Evolutionary conservation across 2,797 vertebrate genomes (phyloP).

Genomic region (Steatocranus sp.): DNA sequence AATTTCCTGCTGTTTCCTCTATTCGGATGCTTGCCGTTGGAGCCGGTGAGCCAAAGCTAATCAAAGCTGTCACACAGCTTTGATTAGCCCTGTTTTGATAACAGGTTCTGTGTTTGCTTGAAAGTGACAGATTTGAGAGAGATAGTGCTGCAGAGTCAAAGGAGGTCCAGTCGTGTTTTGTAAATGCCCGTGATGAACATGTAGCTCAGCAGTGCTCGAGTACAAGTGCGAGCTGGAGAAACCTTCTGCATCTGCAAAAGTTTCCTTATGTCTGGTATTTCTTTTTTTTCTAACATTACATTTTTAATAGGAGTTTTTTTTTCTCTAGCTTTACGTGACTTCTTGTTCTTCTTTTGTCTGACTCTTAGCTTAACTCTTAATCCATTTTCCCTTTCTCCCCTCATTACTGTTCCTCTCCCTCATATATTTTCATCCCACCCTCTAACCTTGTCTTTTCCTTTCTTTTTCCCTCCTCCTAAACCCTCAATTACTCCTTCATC

Average conservation of each 20-base stretch:
- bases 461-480: neutral
- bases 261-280: neutral
- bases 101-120: neutral
- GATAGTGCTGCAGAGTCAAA: neutral
- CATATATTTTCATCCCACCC: neutral
- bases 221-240: neutral
- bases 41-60: neutral
- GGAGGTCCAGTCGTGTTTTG: neutral
- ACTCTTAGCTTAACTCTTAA: neutral
- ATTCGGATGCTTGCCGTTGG: neutral
- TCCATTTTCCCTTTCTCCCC: neutral
- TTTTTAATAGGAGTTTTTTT: neutral
- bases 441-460: neutral
- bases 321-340: neutral
- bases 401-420: neutral
- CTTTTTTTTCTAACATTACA: neutral
- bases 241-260: neutral
- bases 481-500: neutral
- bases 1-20: neutral
- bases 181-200: neutral
- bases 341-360: neutral
- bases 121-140: constrained; percentile 12
- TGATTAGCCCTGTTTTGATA: constrained; percentile 40
- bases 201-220: neutral
- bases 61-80: constrained; percentile 18